Base-by-base conservation (phyloP, 1,140 invertebrate species). In the Schlechtendalia chinensis region DNA sequence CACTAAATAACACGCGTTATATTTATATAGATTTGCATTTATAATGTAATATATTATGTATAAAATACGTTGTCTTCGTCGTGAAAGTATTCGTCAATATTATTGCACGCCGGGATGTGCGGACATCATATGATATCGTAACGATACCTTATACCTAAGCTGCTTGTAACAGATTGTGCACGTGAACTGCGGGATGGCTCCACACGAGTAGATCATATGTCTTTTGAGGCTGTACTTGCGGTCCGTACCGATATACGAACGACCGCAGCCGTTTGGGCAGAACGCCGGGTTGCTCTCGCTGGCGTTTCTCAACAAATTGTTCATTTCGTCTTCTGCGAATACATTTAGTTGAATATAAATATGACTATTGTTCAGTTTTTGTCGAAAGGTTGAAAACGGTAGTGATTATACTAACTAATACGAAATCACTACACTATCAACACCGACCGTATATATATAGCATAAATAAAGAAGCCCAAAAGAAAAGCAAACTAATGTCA, bases 111-210 rank as follows among this genome's bases (percentile, higher is more conserved):
- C 32, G 12, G 1, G 11, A 27, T 61, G 22, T 4, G 19, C 59
- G 19, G 10, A 27, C 12, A 24, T 27, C 14, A 29, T 32, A 39
- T 65, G 29, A 32, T 32, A 65, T 39, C 32, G 5, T 11, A 84
- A 82, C 47, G 83, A 82, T 59, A 82, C 81, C 80, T 84, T 84
- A 12, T 83, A 82, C 50, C 84, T 85, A 39, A 84, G 84, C 53
- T 83, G 84, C 58, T 84, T 83, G 24, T 83, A 82, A 81, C 85
- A 86, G 22, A 83, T 81, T 5, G 83, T n/a, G 63, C 83, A 83
- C 1, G 61, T 27, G 61, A 83, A 83, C 47, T 80, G 80, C 6
- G 82, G 82, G 27, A 56, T 50, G 17, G 72, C 77, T 5, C 82
- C 82, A 53, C 82, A 83, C 32, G 82, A 81, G 45, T 82, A 81